phyloP scores from a whole-genome alignment of 2,888 invertebrate genomes.

The Tupiocoris notatus region DNA sequence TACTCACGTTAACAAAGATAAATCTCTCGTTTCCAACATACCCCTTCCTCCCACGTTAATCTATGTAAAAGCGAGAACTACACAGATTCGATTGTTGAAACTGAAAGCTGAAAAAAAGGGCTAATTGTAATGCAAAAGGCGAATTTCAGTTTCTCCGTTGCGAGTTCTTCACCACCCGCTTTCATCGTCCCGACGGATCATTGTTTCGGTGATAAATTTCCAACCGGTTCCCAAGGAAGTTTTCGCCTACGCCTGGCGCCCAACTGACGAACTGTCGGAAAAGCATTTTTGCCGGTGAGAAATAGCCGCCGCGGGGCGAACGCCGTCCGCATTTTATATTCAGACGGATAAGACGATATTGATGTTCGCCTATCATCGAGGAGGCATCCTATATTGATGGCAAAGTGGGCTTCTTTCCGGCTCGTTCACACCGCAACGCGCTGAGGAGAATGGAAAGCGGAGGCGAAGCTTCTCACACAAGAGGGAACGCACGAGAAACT shows the following conservation, averaged over 20 bases:
- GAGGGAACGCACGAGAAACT: too few species aligned
- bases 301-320: background rate
- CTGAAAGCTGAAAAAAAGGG: too few species aligned
- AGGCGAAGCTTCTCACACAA: too few species aligned
- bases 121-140: background rate
- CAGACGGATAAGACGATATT: background rate
- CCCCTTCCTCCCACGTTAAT: too few species aligned
- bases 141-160: background rate
- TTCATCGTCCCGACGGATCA: background rate
- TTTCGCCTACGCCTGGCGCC: too few species aligned
- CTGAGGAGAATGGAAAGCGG: background rate
- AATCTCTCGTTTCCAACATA: too few species aligned
- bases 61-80: too few species aligned
- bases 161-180: background rate
- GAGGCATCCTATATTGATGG: background rate
- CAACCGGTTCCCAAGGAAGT: background rate
- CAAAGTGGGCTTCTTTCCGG: background rate
- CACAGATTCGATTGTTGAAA: background rate
- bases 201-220: background rate
- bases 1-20: too few species aligned
- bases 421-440: background rate
- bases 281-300: background rate
- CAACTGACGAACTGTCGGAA: background rate
- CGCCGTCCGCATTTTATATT: background rate
- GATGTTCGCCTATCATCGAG: background rate